Conservation (phyloP, 1,140 invertebrate species). For the Copidosoma floridanum region DNA sequence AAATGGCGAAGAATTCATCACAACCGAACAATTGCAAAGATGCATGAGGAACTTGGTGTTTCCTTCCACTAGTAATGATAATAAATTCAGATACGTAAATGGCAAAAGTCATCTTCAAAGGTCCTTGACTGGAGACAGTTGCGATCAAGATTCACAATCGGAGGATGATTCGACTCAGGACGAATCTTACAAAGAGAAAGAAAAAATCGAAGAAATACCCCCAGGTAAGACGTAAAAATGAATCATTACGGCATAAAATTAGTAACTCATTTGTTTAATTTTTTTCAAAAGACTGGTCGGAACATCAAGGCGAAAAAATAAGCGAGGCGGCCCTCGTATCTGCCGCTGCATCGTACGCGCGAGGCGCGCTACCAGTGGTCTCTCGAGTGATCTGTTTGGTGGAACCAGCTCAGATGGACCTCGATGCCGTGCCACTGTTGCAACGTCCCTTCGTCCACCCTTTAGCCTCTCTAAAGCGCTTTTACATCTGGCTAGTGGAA, state of each 20-base stretch:
- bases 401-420: conserved; percentile 62
- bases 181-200: conserved; percentile 27
- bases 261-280: conserved; percentile 7
- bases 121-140: conserved; percentile 32
- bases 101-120: conserved; percentile 35
- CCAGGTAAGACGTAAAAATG: conserved; percentile 34
- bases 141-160: conserved; percentile 34
- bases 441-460: conserved; percentile 72
- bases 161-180: conserved; percentile 35
- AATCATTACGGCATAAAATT: no score
- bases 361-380: conserved; percentile 73
- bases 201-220: conserved; percentile 30
- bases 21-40: conserved; percentile 71
- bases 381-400: conserved; percentile 70
- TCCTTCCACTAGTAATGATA: conserved; percentile 39
- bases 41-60: conserved; percentile 63
- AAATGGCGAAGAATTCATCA: conserved; percentile 83
- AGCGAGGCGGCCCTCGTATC: conserved; percentile 77
- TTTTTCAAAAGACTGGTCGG: conserved; percentile 36
- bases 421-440: conserved; percentile 69
- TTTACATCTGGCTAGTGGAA: conserved; percentile 68
- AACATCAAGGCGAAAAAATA: conserved; percentile 67
- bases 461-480: conserved; percentile 64
- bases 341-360: conserved; percentile 77
- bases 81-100: conserved; percentile 11